phyloP scores from a whole-genome alignment of 2,113 vertebrate genomes.

The Pterocles gutturalis region DNA sequence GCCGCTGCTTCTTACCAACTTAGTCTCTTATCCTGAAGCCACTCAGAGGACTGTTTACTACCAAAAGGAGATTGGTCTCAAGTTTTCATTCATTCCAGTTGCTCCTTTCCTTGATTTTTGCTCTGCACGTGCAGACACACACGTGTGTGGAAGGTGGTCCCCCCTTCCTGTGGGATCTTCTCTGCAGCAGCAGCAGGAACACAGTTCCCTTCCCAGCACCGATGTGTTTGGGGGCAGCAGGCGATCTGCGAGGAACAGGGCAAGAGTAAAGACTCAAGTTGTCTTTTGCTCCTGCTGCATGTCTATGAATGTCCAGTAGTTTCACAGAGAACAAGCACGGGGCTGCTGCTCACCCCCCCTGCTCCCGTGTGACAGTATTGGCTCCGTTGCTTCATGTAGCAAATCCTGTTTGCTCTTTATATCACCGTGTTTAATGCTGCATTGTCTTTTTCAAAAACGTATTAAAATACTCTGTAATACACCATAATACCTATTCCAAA shows the following conservation, averaged over 20 bases:
- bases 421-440: background rate
- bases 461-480: slow-evolving; percentile 22
- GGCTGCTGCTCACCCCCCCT: background rate
- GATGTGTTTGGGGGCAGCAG: background rate
- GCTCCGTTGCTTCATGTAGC: background rate
- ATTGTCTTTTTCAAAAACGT: background rate
- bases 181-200: background rate
- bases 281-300: background rate
- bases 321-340: background rate
- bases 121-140: background rate
- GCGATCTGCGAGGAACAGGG: background rate
- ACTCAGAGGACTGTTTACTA: background rate
- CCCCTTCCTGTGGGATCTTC: fast-evolving
- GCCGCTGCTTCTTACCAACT: background rate
- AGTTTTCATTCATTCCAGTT: background rate
- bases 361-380: background rate
- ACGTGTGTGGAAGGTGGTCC: fast-evolving
- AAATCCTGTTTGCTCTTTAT: slow-evolving; percentile 10
- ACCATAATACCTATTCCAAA: background rate
- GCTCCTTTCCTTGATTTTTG: background rate
- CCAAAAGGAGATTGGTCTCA: fast-evolving
- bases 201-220: fast-evolving
- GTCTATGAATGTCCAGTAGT: background rate
- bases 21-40: background rate
- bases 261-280: background rate